Conservation (phyloP, 2,797 vertebrate genomes). For the Paramormyrops hopkinsi region DNA sequence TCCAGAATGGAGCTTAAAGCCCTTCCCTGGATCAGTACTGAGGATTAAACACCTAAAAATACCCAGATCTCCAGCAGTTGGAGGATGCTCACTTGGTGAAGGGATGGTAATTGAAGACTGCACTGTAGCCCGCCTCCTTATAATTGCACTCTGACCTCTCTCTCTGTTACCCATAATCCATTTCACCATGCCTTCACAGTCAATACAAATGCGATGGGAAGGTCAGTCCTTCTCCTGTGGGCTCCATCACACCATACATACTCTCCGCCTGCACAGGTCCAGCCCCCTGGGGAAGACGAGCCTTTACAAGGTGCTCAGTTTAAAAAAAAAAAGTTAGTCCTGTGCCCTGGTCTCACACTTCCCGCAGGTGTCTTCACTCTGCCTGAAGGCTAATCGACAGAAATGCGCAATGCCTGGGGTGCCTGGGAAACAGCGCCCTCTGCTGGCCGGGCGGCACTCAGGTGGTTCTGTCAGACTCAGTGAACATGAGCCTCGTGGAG, state of each 20-base stretch:
- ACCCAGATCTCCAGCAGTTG: background rate
- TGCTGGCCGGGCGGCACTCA: background rate
- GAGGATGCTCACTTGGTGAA: background rate
- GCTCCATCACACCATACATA: background rate
- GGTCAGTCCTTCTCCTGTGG: background rate
- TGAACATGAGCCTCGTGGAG: background rate
- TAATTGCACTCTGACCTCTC: background rate
- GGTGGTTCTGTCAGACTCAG: background rate
- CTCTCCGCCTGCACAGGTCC: background rate
- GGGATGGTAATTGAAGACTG: background rate
- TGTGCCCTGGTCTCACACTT: background rate
- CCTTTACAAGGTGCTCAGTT: background rate
- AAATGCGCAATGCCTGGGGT: background rate
- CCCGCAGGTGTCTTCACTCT: background rate
- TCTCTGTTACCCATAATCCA: background rate
- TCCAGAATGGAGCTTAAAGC: background rate
- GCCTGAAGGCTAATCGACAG: background rate
- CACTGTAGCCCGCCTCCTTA: background rate
- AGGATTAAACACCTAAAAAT: slow-evolving; percentile 1
- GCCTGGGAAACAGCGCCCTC: background rate
- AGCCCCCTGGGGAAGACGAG: background rate
- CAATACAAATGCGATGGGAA: background rate
- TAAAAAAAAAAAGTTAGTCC: background rate
- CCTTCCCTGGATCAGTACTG: background rate
- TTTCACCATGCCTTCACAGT: background rate